Evolutionary conservation across 2,113 vertebrate species (phyloP).

Genomic region (Taxidea taxus): DNA sequence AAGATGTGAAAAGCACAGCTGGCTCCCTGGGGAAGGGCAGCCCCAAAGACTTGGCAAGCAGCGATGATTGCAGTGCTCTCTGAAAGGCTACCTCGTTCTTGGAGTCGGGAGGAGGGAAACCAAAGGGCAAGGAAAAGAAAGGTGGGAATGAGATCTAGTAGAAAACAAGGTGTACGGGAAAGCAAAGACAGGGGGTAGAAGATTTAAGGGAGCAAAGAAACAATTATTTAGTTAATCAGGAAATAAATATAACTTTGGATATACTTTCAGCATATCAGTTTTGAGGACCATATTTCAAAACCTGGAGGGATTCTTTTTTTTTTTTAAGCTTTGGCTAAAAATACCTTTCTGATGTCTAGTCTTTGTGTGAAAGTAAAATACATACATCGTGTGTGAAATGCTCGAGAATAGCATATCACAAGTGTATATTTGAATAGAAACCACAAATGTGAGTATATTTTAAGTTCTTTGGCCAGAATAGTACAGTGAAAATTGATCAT

Average conservation of each 20-base stretch:
- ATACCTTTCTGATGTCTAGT: neutral
- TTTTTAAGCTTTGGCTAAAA: neutral
- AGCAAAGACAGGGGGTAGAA: neutral
- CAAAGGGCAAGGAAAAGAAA: neutral
- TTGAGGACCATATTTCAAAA: neutral
- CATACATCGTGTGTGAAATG: neutral
- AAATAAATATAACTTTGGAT: neutral
- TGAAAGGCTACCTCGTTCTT: neutral
- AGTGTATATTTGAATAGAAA: neutral
- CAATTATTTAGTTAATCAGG: neutral
- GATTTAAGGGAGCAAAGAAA: neutral
- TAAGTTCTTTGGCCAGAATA: neutral
- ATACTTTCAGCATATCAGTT: neutral
- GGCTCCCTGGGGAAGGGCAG: neutral
- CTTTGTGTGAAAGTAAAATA: neutral
- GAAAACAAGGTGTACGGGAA: neutral
- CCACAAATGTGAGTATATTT: neutral
- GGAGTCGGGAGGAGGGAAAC: neutral
- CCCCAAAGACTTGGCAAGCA: slow-evolving; percentile 22
- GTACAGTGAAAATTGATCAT: neutral
- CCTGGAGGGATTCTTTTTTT: neutral
- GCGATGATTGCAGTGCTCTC: neutral
- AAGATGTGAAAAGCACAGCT: slow-evolving; percentile 40
- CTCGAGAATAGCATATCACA: neutral
- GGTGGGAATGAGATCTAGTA: neutral